Conservation (phyloP, 2,888 invertebrate species). For the Agrypnus murinus region DNA sequence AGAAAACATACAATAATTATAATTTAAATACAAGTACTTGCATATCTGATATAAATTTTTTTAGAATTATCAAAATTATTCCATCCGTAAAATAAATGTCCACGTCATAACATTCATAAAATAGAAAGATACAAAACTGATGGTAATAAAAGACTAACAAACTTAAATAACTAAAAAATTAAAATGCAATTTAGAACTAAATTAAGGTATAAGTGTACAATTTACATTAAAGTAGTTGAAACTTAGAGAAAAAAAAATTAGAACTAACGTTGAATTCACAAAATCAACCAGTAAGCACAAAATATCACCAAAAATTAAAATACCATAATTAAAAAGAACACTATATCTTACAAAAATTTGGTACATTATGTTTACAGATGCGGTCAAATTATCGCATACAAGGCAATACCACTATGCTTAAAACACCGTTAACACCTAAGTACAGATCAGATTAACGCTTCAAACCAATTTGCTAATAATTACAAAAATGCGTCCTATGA, state of each 20-base stretch:
- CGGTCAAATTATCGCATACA: conserved; percentile 38
- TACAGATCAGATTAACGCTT: conserved; percentile 35
- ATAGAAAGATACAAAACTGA: too few relatives aligned
- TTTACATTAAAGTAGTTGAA: conserved; percentile 10
- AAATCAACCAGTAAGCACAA: conserved; percentile 46
- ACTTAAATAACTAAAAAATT: neutral
- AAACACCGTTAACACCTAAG: conserved; percentile 35
- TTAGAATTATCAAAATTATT: neutral
- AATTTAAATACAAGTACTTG: too few relatives aligned
- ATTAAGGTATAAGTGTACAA: conserved; percentile 12
- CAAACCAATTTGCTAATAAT: conserved; percentile 42
- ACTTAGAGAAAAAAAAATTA: conserved; percentile 7
- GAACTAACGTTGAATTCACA: conserved; percentile 6
- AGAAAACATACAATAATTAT: too few relatives aligned
- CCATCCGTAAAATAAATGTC: too few relatives aligned
- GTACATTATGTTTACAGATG: conserved; percentile 29
- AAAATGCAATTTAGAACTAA: neutral
- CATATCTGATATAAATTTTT: too few relatives aligned
- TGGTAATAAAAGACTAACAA: neutral
- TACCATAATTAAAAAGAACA: conserved; percentile 28
- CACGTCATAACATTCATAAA: too few relatives aligned
- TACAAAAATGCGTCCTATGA: conserved; percentile 37
- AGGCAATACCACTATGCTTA: conserved; percentile 30
- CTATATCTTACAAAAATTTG: conserved; percentile 7
- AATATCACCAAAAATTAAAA: conserved; percentile 52